phyloP scores from a whole-genome alignment of 2,113 vertebrate species.

The Muntiacus reevesi region DNA sequence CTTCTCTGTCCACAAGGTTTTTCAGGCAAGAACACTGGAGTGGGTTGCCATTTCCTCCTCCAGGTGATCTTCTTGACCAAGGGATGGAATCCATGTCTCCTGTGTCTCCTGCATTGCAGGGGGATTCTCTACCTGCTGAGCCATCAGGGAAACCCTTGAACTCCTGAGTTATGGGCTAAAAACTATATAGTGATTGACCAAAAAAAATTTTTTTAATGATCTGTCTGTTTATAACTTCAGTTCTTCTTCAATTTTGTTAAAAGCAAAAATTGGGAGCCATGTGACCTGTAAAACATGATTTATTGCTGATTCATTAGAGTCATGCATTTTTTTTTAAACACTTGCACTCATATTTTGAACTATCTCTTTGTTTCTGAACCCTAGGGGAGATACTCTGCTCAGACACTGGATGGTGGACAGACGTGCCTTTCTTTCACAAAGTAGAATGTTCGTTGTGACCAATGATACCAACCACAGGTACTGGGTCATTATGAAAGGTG shows the following conservation, averaged over 20 bases:
- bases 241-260: background rate
- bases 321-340: background rate
- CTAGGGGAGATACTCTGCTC: background rate
- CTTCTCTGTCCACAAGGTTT: background rate
- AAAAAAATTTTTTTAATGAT: background rate
- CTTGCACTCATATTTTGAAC: background rate
- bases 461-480: background rate
- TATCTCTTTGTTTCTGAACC: background rate
- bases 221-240: background rate
- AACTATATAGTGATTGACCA: background rate
- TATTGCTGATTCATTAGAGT: background rate
- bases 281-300: background rate
- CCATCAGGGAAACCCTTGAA: background rate
- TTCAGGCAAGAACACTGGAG: background rate
- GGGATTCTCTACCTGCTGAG: background rate
- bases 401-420: background rate
- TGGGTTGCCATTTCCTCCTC: background rate
- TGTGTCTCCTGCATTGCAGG: background rate
- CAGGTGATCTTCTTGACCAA: background rate
- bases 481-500: background rate
- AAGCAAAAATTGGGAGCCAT: background rate
- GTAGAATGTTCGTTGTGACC: background rate
- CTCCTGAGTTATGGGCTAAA: background rate
- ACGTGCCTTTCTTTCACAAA: background rate
- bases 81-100: fast-evolving